Percentiles rank a stretch among this genome's conserved stretches.
Conservation (phyloP, 2,797 vertebrate genomes). For the Pipistrellus nathusii region DNA sequence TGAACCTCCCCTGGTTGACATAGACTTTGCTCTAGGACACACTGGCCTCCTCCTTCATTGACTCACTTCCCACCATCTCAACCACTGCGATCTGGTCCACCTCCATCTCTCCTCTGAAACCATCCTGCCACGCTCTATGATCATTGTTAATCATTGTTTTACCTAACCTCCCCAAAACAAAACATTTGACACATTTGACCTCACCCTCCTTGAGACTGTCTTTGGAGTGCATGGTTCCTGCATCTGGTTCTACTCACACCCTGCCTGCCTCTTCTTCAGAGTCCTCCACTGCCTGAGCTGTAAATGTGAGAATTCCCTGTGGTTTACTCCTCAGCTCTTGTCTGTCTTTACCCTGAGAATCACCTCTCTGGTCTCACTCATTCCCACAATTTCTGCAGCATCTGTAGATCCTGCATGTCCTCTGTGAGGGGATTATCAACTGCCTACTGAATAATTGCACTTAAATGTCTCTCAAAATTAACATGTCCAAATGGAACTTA, state of each 20-base stretch:
- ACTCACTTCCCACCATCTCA: no score
- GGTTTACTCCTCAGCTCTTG: neutral
- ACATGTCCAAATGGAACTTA: neutral
- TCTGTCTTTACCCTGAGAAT: neutral
- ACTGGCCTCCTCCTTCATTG: neutral
- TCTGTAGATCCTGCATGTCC: no score
- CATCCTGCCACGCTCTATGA: neutral
- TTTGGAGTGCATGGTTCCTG: neutral
- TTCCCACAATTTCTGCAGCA: neutral
- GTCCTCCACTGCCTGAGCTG: neutral
- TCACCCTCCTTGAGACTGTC: neutral
- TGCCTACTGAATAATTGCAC: neutral
- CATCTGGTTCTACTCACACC: neutral
- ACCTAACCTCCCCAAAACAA: neutral
- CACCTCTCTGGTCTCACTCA: neutral
- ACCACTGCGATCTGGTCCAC: neutral
- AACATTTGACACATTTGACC: neutral
- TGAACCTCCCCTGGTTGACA: neutral
- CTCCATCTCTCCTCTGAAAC: neutral
- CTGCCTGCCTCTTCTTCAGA: neutral
- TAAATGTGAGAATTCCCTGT: neutral
- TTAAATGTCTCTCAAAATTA: neutral
- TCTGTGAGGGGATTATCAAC: neutral
- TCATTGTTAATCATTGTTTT: neutral
- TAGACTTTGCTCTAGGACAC: neutral